phyloP scores from a whole-genome alignment of 2,797 vertebrate species.

The Distichodus sexfasciatus region DNA sequence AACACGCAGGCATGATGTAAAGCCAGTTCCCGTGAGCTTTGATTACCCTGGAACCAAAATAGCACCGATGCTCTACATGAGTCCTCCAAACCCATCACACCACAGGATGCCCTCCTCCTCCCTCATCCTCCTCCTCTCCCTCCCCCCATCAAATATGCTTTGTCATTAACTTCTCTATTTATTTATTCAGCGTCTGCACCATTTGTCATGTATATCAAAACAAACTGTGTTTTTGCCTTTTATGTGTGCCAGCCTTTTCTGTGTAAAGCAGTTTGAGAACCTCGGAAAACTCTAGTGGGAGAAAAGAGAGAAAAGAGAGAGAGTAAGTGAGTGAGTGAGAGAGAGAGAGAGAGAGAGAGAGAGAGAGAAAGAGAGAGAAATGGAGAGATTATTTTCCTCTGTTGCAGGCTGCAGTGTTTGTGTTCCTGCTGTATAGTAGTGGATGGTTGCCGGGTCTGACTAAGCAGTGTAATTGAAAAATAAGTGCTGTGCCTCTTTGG shows the following conservation, averaged over 20 bases:
- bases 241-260: constrained; percentile 59
- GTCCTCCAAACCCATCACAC: background rate
- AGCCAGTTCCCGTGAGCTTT: background rate
- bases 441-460: background rate
- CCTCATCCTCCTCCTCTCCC: too few relatives aligned
- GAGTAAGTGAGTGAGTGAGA: background rate
- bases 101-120: constrained; percentile 22
- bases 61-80: constrained; percentile 11
- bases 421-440: background rate
- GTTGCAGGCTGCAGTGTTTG: background rate
- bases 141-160: constrained; percentile 24
- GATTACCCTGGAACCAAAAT: constrained; percentile 3
- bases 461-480: background rate
- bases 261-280: constrained; percentile 23
- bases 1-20: background rate
- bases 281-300: background rate
- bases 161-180: constrained; percentile 45
- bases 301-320: background rate
- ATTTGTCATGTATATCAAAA: constrained; percentile 42
- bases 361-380: background rate
- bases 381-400: background rate
- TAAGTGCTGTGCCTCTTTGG: background rate
- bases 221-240: constrained; percentile 49
- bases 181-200: constrained; percentile 51
- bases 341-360: background rate